These are phyloP conservation scores for Nothura maculosa DNA, from an alignment of 2,797 vertebrate species.

Conservation along the genomic window DNA sequence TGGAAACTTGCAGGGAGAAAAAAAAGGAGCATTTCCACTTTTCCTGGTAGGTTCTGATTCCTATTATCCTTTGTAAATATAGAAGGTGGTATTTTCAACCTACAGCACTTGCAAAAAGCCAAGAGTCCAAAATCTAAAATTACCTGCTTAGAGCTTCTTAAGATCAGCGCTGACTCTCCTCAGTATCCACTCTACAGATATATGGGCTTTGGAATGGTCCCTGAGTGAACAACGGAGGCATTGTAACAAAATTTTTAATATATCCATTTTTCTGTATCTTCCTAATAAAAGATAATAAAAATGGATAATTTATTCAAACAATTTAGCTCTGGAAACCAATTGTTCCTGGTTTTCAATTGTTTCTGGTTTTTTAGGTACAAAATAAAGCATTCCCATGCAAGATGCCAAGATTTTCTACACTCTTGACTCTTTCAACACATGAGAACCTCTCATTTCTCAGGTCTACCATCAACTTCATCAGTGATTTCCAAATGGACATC, in stretches of 20 bases:
- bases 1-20: accelerated
- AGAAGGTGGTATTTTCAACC: neutral
- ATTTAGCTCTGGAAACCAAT: neutral
- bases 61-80: neutral
- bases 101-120: neutral
- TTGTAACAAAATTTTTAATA: neutral
- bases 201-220: neutral
- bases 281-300: neutral
- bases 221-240: neutral
- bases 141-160: neutral
- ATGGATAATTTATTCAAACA: neutral
- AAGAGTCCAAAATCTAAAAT: neutral
- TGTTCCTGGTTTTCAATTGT: neutral
- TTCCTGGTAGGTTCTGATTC: neutral
- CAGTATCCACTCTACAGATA: neutral
- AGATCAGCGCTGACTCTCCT: neutral
- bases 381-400: neutral
- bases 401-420: neutral
- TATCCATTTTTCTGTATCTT: neutral
- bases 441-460: neutral
- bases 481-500: neutral
- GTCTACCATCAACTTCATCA: neutral
- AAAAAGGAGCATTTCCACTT: neutral
- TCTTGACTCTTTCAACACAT: accelerated
- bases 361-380: neutral